Percentiles rank a stretch among this genome's conserved stretches.
phyloP scores from a whole-genome alignment of 2,797 vertebrate species.

The Sebastes vulpes region DNA sequence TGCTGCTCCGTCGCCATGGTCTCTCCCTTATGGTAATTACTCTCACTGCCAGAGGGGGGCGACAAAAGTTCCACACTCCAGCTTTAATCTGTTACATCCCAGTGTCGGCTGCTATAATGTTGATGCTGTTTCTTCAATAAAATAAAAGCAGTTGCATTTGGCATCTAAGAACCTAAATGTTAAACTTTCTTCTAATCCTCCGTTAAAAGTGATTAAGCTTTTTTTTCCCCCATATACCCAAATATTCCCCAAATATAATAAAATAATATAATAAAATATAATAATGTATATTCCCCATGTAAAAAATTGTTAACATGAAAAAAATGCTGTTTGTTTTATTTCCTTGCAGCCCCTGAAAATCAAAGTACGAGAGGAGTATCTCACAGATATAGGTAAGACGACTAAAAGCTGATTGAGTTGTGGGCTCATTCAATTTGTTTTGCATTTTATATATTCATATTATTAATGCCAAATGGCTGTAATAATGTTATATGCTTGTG shows the following conservation, averaged over 20 bases:
- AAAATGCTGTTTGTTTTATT: not conserved
- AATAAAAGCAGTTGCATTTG: not conserved
- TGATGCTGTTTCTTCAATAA: not conserved
- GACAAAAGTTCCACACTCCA: too few species aligned
- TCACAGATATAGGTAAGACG: slow-evolving; percentile 90
- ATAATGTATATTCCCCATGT: too few species aligned
- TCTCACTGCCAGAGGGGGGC: too few species aligned
- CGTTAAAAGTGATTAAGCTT: not conserved
- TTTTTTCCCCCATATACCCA: not conserved
- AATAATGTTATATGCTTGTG: not conserved
- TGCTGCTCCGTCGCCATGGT: not conserved
- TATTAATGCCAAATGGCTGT: too few species aligned
- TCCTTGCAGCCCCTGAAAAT: slow-evolving; percentile 90
- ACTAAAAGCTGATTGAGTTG: accelerated
- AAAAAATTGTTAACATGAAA: not conserved
- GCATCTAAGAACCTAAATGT: not conserved
- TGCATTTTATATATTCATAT: not conserved
- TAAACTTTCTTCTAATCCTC: not conserved
- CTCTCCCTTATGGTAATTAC: too few species aligned
- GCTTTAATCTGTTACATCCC: not conserved
- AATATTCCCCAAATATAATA: not conserved
- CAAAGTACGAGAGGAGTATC: slow-evolving; percentile 88
- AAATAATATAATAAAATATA: too few species aligned
- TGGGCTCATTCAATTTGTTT: not conserved
- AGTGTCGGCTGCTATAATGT: not conserved